Conservation (phyloP, 2,113 vertebrate genomes). For the Aegotheles bennettii region DNA sequence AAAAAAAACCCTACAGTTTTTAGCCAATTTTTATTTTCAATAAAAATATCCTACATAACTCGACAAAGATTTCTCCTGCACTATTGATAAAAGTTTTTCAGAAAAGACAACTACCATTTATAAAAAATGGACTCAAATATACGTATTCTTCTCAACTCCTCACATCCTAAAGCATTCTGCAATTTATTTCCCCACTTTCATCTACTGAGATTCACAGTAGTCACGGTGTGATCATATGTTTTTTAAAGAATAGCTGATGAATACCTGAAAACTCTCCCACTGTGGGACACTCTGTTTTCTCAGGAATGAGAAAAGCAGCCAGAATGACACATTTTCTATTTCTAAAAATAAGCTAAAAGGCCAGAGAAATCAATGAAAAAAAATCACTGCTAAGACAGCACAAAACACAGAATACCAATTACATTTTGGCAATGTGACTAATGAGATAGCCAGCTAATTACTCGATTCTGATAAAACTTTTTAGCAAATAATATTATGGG, state of each 20-base stretch:
- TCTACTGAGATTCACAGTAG: constrained; percentile 59
- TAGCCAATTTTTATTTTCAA: constrained; percentile 44
- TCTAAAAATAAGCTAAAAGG: constrained; percentile 65
- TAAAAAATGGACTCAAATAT: constrained; percentile 59
- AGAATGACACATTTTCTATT: constrained; percentile 64
- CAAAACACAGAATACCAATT: background rate
- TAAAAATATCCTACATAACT: constrained; percentile 31
- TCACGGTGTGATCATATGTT: constrained; percentile 72
- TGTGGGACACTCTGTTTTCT: constrained; percentile 64
- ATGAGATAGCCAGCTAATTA: constrained; percentile 1
- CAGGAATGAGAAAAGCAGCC: constrained; percentile 32
- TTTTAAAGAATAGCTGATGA: constrained; percentile 74
- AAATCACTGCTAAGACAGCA: constrained; percentile 15
- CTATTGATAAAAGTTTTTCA: constrained; percentile 56
- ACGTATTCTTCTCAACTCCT: constrained; percentile 9
- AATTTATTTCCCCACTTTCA: constrained; percentile 60
- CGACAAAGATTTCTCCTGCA: background rate
- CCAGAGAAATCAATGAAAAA: constrained; percentile 51
- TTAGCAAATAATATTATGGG: background rate
- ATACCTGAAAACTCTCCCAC: constrained; percentile 68
- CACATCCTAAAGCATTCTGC: constrained; percentile 52
- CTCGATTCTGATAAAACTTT: constrained; percentile 17
- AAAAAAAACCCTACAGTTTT: background rate
- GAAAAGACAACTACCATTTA: constrained; percentile 61
- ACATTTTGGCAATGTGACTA: constrained; percentile 20